A percentile compares a stretch with the other conserved stretches of the same genome.
These are phyloP conservation scores for Phyllotreta striolata DNA, from an alignment of 2,888 invertebrate genomes.

Conservation along the genomic window DNA sequence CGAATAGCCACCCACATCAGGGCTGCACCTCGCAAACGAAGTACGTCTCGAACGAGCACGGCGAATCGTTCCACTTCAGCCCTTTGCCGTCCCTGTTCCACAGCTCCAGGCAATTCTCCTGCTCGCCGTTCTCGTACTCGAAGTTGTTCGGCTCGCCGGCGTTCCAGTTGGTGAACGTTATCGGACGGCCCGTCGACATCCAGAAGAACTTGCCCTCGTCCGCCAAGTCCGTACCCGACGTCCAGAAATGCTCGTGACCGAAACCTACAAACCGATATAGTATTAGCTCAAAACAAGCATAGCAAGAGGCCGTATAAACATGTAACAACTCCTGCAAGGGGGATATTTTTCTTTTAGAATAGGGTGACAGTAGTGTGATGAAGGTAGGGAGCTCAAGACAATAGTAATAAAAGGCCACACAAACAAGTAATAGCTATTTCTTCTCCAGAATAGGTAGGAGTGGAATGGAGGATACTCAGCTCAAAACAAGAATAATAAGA, in stretches of 20 bases:
- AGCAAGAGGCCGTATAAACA: too few relatives aligned
- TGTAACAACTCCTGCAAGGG: too few relatives aligned
- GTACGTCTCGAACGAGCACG: constrained; percentile 91
- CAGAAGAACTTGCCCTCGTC: constrained; percentile 92
- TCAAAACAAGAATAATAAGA: too few relatives aligned
- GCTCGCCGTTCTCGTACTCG: constrained; percentile 91
- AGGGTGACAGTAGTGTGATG: too few relatives aligned
- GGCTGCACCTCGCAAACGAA: constrained; percentile 86
- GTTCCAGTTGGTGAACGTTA: constrained; percentile 93
- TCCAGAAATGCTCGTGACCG: constrained; percentile 93
- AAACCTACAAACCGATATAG: constrained; percentile 66
- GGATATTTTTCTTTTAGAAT: too few relatives aligned
- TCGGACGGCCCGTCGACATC: constrained; percentile 89
- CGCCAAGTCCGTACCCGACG: constrained; percentile 89
- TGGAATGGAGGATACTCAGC: too few relatives aligned
- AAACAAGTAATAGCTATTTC: too few relatives aligned
- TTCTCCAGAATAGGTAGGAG: too few relatives aligned
- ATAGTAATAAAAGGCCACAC: too few relatives aligned
- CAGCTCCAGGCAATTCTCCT: constrained; percentile 89
- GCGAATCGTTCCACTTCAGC: constrained; percentile 92
- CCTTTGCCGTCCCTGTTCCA: constrained; percentile 94
- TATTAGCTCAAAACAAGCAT: too few relatives aligned
- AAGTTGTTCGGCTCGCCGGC: constrained; percentile 94
- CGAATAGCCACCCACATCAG: constrained; percentile 11
- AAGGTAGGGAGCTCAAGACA: too few relatives aligned